Percentiles rank a stretch among this genome's conserved stretches.
Conservation (phyloP, 2,113 vertebrate genomes). For the Mirza zaza region DNA sequence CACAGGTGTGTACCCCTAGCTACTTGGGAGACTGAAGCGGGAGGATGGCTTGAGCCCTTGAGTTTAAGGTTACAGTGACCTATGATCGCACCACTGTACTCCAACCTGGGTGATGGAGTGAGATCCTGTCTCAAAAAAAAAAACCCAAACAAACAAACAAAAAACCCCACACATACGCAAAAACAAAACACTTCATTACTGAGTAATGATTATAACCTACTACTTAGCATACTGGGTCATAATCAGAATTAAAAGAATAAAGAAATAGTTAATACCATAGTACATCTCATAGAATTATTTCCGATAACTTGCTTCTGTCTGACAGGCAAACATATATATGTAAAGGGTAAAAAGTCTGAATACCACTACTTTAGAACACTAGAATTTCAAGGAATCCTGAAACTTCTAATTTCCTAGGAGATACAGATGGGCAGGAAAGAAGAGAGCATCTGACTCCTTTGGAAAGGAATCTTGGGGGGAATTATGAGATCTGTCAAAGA, state of each 20-base stretch:
- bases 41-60: no score
- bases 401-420: slow-evolving; percentile 1
- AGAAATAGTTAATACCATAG: not conserved
- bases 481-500: slow-evolving; percentile 19
- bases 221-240: not conserved
- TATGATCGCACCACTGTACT: no score
- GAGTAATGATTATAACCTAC: not conserved
- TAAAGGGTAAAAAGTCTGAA: not conserved
- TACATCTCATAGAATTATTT: not conserved
- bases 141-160: no score
- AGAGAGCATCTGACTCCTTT: not conserved
- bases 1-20: no score
- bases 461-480: slow-evolving; percentile 25
- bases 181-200: not conserved
- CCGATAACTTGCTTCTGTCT: not conserved
- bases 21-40: no score
- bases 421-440: slow-evolving; percentile 1
- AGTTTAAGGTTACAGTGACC: no score
- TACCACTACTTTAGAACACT: not conserved
- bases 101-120: no score
- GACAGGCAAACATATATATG: not conserved
- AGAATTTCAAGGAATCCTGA: not conserved
- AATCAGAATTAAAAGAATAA: not conserved
- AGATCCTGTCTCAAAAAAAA: no score
- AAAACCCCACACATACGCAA: no score